phyloP scores from a whole-genome alignment of 2,888 invertebrate species.

The Blastobasis adustella region DNA sequence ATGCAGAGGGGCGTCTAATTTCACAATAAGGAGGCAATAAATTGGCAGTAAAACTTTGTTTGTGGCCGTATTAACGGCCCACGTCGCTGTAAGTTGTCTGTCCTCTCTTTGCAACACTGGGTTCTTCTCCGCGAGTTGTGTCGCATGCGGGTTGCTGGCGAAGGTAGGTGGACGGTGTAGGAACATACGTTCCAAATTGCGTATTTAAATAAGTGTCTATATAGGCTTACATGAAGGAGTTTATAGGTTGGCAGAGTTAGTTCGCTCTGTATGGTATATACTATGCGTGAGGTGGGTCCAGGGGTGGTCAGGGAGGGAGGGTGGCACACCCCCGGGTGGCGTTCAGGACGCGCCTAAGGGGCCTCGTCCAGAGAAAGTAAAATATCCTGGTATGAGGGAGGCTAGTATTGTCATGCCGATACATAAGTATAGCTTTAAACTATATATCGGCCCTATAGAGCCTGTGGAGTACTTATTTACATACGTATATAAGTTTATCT shows the following conservation, averaged over 20 bases:
- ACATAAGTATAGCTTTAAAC: slow-evolving; percentile 72
- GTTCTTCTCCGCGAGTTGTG: too few species aligned
- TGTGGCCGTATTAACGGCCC: slow-evolving; percentile 22
- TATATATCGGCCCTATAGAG: slow-evolving; percentile 63
- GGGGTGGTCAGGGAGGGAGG: slow-evolving; percentile 28
- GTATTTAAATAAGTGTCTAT: slow-evolving; percentile 61
- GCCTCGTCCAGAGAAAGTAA: slow-evolving; percentile 73
- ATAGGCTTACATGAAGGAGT: slow-evolving; percentile 47
- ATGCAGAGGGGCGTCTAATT: too few species aligned
- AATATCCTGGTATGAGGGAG: slow-evolving; percentile 72
- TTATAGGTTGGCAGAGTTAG: slow-evolving; percentile 69
- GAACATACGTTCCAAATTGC: slow-evolving; percentile 55
- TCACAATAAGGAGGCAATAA: too few species aligned
- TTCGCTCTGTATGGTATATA: slow-evolving; percentile 65
- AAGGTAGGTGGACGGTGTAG: too few species aligned
- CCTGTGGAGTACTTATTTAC: slow-evolving; percentile 65
- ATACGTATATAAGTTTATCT: slow-evolving; percentile 70
- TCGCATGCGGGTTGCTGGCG: too few species aligned
- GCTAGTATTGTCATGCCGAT: slow-evolving; percentile 73
- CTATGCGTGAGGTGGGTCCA: slow-evolving; percentile 60
- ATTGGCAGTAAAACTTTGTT: not conserved
- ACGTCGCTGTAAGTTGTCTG: too few species aligned
- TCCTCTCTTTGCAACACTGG: too few species aligned
- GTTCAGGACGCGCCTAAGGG: slow-evolving; percentile 59
- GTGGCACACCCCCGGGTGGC: slow-evolving; percentile 34